Percentiles rank a stretch among this genome's conserved stretches.
phyloP scores from a whole-genome alignment of 2,113 vertebrate genomes.

The Lichenostomus cassidix region DNA sequence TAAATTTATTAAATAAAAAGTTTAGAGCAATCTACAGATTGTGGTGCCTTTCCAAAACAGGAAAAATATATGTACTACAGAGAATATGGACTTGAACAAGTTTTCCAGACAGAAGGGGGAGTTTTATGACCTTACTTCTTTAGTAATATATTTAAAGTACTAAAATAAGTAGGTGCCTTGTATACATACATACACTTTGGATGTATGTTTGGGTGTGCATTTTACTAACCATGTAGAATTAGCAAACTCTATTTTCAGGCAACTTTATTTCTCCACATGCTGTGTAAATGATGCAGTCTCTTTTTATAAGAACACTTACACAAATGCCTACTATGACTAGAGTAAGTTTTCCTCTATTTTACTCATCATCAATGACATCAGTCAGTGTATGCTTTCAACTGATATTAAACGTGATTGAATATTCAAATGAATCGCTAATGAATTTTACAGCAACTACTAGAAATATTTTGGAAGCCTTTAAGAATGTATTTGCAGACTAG shows the following conservation, averaged over 20 bases:
- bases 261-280: not conserved
- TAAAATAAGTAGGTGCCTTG: not conserved
- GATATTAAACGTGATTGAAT: not conserved
- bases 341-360: not conserved
- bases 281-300: not conserved
- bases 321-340: not conserved
- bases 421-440: not conserved
- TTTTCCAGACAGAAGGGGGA: not conserved
- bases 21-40: not conserved
- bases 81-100: not conserved
- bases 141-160: not conserved
- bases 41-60: not conserved
- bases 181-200: no score
- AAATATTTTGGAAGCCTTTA: not conserved
- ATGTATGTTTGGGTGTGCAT: not conserved
- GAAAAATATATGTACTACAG: not conserved
- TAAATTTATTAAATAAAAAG: not conserved
- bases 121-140: not conserved
- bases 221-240: not conserved
- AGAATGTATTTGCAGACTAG: not conserved
- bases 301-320: not conserved
- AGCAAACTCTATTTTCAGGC: fast-evolving
- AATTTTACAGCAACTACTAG: not conserved
- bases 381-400: not conserved
- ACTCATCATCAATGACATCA: not conserved